Evolutionary conservation across 2,797 vertebrate species (phyloP).

Genomic region (Schizothorax lantsangensis): DNA sequence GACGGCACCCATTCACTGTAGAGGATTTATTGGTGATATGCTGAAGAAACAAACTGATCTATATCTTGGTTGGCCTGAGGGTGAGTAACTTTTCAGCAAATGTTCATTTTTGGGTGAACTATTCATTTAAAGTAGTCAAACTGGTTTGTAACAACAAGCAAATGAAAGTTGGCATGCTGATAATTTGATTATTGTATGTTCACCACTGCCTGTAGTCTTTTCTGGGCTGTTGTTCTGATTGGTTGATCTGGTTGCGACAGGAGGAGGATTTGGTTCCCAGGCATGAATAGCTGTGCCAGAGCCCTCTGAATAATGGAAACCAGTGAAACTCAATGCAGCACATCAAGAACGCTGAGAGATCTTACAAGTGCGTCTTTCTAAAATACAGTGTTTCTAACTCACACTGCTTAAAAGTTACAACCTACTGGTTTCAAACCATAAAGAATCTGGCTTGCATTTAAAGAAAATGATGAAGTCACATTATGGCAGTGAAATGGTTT

Average conservation of each 20-base stretch:
- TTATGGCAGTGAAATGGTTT: background rate
- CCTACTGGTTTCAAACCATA: background rate
- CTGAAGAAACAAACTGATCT: background rate
- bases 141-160: background rate
- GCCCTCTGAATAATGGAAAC: constrained; percentile 57
- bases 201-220: background rate
- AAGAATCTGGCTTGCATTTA: background rate
- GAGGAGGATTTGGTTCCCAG: constrained; percentile 51
- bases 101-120: background rate
- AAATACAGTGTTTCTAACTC: background rate
- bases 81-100: background rate
- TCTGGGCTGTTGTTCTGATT: constrained; percentile 37
- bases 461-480: background rate
- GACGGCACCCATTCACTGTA: background rate
- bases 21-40: background rate
- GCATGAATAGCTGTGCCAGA: constrained; percentile 48
- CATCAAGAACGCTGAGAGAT: constrained; percentile 24
- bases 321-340: constrained; percentile 58
- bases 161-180: background rate
- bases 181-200: constrained; percentile 6
- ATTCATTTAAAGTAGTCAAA: background rate
- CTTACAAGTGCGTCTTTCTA: background rate
- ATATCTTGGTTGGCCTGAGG: background rate
- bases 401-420: background rate
- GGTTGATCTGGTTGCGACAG: constrained; percentile 36